Percentiles rank a stretch among this genome's conserved stretches.
Conservation (phyloP, 2,113 vertebrate genomes). For the Halichoerus grypus region DNA sequence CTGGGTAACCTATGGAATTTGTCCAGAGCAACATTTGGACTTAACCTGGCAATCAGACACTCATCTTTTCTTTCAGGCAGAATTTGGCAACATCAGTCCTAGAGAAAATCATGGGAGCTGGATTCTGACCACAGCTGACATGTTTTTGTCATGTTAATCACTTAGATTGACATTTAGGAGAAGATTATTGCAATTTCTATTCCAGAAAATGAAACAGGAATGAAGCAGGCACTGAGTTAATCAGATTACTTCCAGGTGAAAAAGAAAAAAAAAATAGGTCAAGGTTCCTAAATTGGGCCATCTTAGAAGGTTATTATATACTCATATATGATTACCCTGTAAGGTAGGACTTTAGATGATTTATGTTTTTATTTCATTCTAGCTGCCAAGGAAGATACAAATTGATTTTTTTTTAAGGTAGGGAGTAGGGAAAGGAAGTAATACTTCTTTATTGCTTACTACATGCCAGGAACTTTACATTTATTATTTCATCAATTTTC, state of each 20-base stretch:
- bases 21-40: conserved; percentile 55
- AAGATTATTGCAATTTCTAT: conserved; percentile 76
- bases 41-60: conserved; percentile 39
- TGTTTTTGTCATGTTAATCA: conserved; percentile 77
- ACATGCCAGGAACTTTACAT: not conserved
- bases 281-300: conserved; percentile 77
- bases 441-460: conserved; percentile 30
- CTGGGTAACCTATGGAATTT: conserved; percentile 56
- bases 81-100: conserved; percentile 14
- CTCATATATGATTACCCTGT: conserved; percentile 64
- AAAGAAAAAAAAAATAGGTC: conserved; percentile 61
- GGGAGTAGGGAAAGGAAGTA: not conserved
- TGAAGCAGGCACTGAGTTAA: conserved; percentile 73
- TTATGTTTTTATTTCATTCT: conserved; percentile 79
- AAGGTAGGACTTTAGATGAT: conserved; percentile 67
- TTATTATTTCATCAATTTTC: conserved; percentile 49
- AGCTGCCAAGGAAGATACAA: conserved; percentile 50
- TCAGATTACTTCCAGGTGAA: conserved; percentile 75
- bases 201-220: conserved; percentile 66
- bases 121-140: conserved; percentile 53
- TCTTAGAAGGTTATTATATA: conserved; percentile 67
- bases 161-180: conserved; percentile 74
- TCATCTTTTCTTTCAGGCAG: conserved; percentile 12
- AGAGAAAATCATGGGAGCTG: conserved; percentile 40
- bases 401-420: not conserved